Evolutionary conservation across 2,113 vertebrate species (phyloP), one percentile per base, ranked within the genome.

Genomic region (Sclerurus mexicanus): DNA sequence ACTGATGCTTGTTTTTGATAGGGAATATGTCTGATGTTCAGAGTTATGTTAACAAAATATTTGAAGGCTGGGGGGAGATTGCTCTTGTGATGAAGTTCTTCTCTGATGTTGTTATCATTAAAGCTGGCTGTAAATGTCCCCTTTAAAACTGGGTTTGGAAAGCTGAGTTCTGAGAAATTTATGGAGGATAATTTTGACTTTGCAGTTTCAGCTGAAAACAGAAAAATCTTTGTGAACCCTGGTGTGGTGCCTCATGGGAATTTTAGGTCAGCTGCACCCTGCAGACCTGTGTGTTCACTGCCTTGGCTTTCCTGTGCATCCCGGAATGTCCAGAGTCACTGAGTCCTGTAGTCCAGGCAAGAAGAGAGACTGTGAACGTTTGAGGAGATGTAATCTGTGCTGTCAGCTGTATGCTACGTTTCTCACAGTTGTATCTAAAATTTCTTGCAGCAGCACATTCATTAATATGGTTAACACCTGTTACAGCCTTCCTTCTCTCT

Each of bases 1-100:
- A 31, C 33, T 63, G 88, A 94, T 96, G 80, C 92, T 95, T 96
- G 80, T 69, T 93, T 95, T 85, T 89, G 90, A 92, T 92, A 87
- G 68, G 58, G 44, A 93, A 42, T 90, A 49, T 90, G 92, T 88
- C 90, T 97, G 90, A 94, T 95, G 80, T 85, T 95, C 79, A 53
- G 68, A 94, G 79, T 90, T 94, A 53, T 5, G 93, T 76, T 92
- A 95, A 58, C 83, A 79, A 90, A 95, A 78, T 92, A 81, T 94
- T 92, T 94, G 80, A 93, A 89, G 86, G 86, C 88, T 60, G 28
- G 49, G 28, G 49, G 33, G 80, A 95, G 83, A 93, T 81, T 62
- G 66, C 73, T 94, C 44, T 82, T 82, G 44, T 93, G 85, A 88
- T 81, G 85, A 64, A 95, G 84, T 81, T 88, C 52, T 93, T 66